A percentile compares a stretch with the other conserved stretches of the same genome.
phyloP scores from a whole-genome alignment of 2,888 invertebrate species.

The Loripinus fragilis region DNA sequence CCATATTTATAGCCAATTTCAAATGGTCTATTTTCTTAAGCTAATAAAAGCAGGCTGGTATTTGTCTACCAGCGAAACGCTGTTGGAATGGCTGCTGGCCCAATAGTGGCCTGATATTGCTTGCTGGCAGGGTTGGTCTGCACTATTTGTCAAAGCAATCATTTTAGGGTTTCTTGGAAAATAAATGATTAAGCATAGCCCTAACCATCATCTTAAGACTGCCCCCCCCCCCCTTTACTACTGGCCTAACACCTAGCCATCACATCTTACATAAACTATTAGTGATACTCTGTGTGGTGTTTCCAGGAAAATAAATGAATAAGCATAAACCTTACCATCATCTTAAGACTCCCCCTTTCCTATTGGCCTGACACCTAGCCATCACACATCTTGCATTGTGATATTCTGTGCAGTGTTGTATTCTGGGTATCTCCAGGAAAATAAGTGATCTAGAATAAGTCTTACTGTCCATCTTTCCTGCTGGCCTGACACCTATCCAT shows the following conservation, averaged over 20 bases:
- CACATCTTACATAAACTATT: constrained; percentile 90
- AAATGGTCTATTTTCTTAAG: too few relatives aligned
- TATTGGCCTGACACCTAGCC: constrained; percentile 83
- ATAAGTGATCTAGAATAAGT: background rate
- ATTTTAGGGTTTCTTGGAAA: too few relatives aligned
- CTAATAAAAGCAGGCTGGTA: too few relatives aligned
- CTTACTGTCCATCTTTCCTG: constrained; percentile 64
- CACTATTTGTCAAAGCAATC: too few relatives aligned
- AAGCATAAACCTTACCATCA: constrained; percentile 45
- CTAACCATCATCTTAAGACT: constrained; percentile 50
- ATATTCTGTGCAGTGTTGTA: constrained; percentile 91
- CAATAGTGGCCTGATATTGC: too few relatives aligned
- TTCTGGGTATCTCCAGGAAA: too few relatives aligned
- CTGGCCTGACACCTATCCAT: constrained; percentile 84
- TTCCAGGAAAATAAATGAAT: constrained; percentile 71
- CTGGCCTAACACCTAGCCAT: constrained; percentile 84
- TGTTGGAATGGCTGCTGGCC: too few relatives aligned
- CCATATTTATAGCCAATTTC: too few relatives aligned
- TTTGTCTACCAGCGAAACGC: too few relatives aligned
- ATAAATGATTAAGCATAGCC: background rate
- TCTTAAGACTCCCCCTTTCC: constrained; percentile 62
- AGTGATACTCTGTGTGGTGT: constrained; percentile 90
- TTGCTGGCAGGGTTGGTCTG: too few relatives aligned
- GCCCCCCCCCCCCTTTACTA: constrained; percentile 65
- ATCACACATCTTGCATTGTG: constrained; percentile 88